Evolutionary conservation across 2,888 invertebrate genomes (phyloP).

Genomic region (Himalopsyche tibetana): DNA sequence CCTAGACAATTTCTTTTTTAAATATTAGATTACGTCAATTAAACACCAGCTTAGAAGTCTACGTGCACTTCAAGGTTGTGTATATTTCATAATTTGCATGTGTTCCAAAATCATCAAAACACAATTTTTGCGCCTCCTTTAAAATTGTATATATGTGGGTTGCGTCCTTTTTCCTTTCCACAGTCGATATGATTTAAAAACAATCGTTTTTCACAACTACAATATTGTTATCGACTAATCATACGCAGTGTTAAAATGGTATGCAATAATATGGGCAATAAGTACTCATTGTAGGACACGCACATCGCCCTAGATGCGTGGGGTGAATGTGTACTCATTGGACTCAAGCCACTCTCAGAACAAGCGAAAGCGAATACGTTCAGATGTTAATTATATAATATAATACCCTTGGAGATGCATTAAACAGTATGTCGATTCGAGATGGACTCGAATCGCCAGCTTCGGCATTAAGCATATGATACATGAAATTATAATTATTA

Average conservation of each 20-base stretch:
- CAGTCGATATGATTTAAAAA: no score
- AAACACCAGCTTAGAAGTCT: no score
- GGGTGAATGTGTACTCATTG: not conserved
- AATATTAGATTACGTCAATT: no score
- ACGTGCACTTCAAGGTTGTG: no score
- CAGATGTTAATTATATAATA: constrained; percentile 17
- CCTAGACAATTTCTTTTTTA: no score
- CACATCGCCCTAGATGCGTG: constrained; percentile 11
- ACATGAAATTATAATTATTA: not conserved
- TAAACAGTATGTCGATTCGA: constrained; percentile 2
- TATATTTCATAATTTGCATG: no score
- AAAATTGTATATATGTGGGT: no score
- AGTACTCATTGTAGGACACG: not conserved
- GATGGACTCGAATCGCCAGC: not conserved
- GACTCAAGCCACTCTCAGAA: not conserved
- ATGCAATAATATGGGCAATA: not conserved
- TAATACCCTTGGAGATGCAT: not conserved
- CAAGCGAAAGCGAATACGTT: not conserved
- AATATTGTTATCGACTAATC: not conserved
- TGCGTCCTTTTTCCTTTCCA: no score
- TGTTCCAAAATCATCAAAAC: no score
- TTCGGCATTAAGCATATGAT: not conserved
- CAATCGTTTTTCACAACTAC: no score
- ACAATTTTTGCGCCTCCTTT: no score
- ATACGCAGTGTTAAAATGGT: not conserved